These are phyloP conservation scores for Regulus satrapa DNA, from an alignment of 2,113 vertebrate species.

Conservation along the genomic window DNA sequence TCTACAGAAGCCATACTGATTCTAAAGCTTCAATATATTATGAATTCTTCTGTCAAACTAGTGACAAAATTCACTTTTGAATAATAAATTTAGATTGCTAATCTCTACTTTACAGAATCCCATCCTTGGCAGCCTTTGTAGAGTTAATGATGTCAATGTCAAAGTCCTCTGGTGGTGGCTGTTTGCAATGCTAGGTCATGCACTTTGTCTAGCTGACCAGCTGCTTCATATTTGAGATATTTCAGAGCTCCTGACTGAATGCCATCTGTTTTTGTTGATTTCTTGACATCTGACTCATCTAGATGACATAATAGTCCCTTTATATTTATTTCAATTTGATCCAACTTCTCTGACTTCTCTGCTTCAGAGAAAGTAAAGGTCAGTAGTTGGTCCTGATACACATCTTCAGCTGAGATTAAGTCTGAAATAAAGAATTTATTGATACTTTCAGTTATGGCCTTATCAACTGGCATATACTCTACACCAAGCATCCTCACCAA, in stretches of 20 bases:
- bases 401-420: neutral
- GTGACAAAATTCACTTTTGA: neutral
- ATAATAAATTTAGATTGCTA: no score
- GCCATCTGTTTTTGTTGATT: neutral
- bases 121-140: neutral
- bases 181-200: neutral
- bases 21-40: neutral
- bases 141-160: neutral
- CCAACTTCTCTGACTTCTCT: neutral
- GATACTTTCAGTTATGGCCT: neutral
- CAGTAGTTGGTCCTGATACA: neutral
- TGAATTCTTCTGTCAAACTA: neutral
- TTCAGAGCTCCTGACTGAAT: neutral
- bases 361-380: neutral
- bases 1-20: neutral
- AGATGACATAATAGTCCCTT: neutral
- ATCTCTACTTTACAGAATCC: neutral
- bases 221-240: neutral
- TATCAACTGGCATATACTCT: neutral
- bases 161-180: neutral
- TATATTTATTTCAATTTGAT: neutral
- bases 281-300: neutral
- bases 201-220: neutral
- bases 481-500: neutral
- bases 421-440: neutral